A percentile compares a stretch with the other conserved stretches of the same genome.
These are phyloP conservation scores for Albula goreensis DNA, from an alignment of 2,113 vertebrate genomes.

Conservation along the genomic window DNA sequence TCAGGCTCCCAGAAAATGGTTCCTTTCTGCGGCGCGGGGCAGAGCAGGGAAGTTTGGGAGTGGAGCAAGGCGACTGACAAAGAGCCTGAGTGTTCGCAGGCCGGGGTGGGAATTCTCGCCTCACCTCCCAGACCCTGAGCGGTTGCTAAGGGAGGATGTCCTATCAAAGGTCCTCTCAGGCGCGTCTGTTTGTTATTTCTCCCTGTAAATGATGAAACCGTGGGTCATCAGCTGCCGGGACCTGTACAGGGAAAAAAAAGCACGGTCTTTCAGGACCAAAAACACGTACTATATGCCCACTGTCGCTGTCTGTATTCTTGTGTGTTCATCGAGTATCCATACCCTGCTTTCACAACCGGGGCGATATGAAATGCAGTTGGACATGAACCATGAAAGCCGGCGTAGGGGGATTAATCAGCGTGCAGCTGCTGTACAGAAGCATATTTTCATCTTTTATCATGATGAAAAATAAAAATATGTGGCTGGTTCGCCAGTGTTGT, in stretches of 20 bases:
- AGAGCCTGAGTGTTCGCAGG: conserved; percentile 13
- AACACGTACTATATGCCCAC: not conserved
- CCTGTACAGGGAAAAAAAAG: not conserved
- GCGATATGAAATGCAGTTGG: not conserved
- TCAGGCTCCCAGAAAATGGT: conserved; percentile 18
- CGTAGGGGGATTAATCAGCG: not conserved
- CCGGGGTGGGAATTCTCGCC: not conserved
- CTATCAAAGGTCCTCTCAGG: not conserved
- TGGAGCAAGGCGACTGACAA: not conserved
- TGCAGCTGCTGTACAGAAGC: not conserved
- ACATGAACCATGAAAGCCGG: not conserved
- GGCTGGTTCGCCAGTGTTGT: not conserved
- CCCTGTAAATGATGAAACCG: not conserved
- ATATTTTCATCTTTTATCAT: not conserved
- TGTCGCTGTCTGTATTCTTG: not conserved
- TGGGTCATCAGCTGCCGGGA: not conserved
- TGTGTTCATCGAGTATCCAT: not conserved
- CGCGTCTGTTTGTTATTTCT: not conserved
- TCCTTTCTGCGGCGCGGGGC: conserved; percentile 19
- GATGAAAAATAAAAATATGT: not conserved
- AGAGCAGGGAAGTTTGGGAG: not conserved
- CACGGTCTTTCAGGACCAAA: not conserved
- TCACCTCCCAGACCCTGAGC: not conserved
- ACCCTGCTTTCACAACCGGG: not conserved
- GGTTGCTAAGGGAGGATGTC: not conserved